These are phyloP conservation scores for Rhyacichthys aspro DNA, from an alignment of 2,797 vertebrate species.

Conservation along the genomic window DNA sequence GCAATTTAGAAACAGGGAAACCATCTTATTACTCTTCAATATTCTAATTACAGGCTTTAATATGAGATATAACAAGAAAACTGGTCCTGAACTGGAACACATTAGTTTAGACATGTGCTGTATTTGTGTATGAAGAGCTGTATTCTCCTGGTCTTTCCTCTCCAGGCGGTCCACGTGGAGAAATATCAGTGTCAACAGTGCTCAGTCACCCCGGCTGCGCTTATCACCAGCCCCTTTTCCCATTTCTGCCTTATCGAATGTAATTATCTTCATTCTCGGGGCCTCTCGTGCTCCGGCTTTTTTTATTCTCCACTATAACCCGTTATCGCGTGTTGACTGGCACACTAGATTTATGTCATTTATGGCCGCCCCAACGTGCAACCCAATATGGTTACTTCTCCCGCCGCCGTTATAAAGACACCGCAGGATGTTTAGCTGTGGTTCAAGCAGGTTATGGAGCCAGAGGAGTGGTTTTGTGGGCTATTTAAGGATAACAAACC, in stretches of 20 bases:
- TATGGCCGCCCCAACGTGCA: constrained; percentile 50
- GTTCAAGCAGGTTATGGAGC: constrained; percentile 41
- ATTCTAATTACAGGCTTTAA: too few relatives aligned
- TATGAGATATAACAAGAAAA: too few relatives aligned
- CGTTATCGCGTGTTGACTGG: constrained; percentile 65
- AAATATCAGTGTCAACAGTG: constrained; percentile 55
- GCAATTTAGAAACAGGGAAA: too few relatives aligned
- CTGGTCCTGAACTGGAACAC: not conserved
- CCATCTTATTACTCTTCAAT: too few relatives aligned
- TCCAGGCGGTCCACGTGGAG: constrained; percentile 22
- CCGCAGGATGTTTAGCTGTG: constrained; percentile 17
- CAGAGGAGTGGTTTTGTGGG: constrained; percentile 15
- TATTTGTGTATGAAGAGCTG: not conserved
- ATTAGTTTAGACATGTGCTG: not conserved
- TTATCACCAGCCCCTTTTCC: constrained; percentile 73
- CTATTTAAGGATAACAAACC: constrained; percentile 25
- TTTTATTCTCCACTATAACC: constrained; percentile 43
- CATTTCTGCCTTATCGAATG: constrained; percentile 72
- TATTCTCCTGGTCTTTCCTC: constrained; percentile 10
- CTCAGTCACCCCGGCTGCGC: constrained; percentile 50
- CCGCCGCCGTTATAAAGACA: constrained; percentile 38
- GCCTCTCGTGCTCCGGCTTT: constrained; percentile 17
- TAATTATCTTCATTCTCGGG: constrained; percentile 73
- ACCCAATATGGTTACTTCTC: constrained; percentile 60
- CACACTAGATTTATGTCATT: constrained; percentile 63